phyloP scores from a whole-genome alignment of 2,113 vertebrate species.

The Nothocercus nigrocapillus region DNA sequence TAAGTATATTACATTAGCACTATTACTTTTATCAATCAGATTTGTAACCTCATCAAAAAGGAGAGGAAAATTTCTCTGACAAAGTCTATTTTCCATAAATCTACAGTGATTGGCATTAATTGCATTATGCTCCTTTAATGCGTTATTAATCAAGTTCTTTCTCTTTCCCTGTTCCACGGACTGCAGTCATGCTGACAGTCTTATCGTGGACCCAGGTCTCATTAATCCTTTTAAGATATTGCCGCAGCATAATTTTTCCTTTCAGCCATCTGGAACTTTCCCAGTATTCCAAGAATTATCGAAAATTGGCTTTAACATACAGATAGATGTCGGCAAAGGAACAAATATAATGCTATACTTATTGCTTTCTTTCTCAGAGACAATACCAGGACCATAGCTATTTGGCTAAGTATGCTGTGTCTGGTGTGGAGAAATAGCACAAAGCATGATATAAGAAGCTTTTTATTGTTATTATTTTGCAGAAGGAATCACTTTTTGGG shows the following conservation, averaged over 20 bases:
- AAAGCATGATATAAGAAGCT: background rate
- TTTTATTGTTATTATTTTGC: background rate
- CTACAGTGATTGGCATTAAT: conserved; percentile 29
- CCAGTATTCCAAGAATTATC: conserved; percentile 29
- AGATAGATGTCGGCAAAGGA: background rate
- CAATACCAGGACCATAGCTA: background rate
- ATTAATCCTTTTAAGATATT: conserved; percentile 42
- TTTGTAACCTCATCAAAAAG: conserved; percentile 46
- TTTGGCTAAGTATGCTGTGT: background rate
- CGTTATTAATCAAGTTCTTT: conserved; percentile 37
- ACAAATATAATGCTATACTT: fast-evolving
- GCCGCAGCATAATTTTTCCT: conserved; percentile 2
- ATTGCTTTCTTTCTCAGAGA: background rate
- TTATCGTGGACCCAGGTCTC: background rate
- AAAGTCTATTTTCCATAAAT: conserved; percentile 38
- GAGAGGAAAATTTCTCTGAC: conserved; percentile 23
- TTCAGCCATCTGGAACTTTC: conserved; percentile 21
- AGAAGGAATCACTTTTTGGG: background rate
- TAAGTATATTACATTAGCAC: conserved; percentile 38
- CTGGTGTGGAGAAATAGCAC: background rate
- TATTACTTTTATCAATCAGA: conserved; percentile 43
- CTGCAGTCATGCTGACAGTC: conserved; percentile 8
- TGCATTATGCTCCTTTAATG: conserved; percentile 30
- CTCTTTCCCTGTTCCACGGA: background rate
- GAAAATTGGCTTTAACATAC: background rate